Evolutionary conservation across 2,113 vertebrate genomes (phyloP).

Genomic region (Cyanoliseus patagonus): DNA sequence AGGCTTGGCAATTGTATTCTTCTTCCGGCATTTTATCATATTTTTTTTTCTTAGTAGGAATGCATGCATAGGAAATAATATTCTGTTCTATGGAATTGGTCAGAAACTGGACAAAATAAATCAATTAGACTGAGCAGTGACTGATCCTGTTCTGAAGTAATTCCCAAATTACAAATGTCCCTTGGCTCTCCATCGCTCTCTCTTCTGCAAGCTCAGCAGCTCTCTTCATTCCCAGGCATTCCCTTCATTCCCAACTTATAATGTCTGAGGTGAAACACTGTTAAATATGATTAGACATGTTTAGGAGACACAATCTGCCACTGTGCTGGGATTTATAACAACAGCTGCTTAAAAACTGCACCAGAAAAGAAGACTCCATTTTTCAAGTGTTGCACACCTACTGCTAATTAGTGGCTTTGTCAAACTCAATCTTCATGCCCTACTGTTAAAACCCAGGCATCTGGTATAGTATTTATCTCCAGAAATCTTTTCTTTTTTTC

Average conservation of each 20-base stretch:
- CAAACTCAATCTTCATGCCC: not conserved
- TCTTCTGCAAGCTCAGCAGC: not conserved
- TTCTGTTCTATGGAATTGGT: not conserved
- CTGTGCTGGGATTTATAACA: not conserved
- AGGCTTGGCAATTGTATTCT: not conserved
- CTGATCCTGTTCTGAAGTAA: not conserved
- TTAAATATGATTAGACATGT: constrained; percentile 11
- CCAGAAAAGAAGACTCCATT: not conserved
- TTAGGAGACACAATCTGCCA: not conserved
- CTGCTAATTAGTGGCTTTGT: not conserved
- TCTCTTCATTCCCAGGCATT: not conserved
- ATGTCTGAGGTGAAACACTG: not conserved
- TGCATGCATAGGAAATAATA: not conserved
- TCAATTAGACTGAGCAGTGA: not conserved
- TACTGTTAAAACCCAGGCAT: constrained; percentile 6
- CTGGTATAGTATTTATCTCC: not conserved
- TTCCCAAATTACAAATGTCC: not conserved
- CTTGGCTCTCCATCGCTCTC: not conserved
- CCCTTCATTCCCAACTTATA: not conserved
- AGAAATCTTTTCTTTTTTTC: not conserved
- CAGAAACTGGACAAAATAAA: not conserved
- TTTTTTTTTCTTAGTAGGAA: not conserved
- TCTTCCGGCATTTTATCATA: not conserved
- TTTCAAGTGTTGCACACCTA: not conserved
- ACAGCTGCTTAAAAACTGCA: not conserved